These are phyloP conservation scores for Psittacara wagleri DNA, from an alignment of 2,113 vertebrate species.

Conservation along the genomic window DNA sequence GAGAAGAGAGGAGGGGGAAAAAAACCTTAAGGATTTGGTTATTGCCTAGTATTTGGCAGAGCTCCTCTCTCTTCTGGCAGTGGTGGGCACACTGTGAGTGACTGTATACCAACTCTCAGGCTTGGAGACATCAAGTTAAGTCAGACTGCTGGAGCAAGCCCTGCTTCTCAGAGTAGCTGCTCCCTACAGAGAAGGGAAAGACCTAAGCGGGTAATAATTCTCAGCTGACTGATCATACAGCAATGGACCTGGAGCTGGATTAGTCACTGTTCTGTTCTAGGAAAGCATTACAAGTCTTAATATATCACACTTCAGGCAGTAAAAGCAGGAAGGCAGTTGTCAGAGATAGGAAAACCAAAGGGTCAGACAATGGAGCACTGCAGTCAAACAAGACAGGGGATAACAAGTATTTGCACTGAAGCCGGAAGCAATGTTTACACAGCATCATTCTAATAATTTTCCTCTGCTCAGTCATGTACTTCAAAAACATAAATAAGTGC, in stretches of 20 bases:
- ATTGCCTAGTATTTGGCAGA: neutral
- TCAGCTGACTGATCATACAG: neutral
- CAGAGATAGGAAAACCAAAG: neutral
- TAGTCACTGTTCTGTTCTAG: constrained; percentile 53
- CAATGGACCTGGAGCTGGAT: neutral
- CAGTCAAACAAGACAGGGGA: neutral
- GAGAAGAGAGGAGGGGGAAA: neutral
- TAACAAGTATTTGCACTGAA: neutral
- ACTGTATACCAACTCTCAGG: neutral
- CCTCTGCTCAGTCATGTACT: neutral
- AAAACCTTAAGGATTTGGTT: neutral
- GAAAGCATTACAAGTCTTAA: constrained; percentile 30
- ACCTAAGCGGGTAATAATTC: constrained; percentile 27
- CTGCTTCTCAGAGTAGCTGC: neutral
- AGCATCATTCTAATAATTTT: neutral
- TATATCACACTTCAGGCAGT: constrained; percentile 19
- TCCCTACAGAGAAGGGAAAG: neutral
- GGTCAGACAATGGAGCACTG: neutral
- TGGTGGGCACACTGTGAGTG: neutral
- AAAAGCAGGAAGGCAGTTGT: constrained; percentile 5
- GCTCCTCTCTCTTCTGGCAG: neutral
- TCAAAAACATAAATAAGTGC: neutral
- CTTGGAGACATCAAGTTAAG: neutral
- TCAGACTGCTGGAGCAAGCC: neutral
- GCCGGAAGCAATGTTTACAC: neutral